Conservation (phyloP, 2,888 invertebrate genomes). For the Eupelmus urozonus region DNA sequence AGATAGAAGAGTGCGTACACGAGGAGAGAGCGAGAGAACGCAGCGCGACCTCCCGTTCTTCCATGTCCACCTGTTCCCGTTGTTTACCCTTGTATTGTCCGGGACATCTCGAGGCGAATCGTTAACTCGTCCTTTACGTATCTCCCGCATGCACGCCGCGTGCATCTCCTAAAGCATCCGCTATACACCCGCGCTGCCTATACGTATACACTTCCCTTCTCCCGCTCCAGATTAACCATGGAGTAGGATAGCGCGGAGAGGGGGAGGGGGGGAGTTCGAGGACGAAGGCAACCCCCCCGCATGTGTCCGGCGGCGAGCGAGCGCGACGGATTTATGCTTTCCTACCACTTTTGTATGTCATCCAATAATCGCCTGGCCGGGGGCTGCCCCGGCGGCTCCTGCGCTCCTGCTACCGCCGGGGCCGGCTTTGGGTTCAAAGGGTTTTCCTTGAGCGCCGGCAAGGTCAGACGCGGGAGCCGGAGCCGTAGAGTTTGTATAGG, state of each 20-base stretch:
- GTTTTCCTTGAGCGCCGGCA: constrained; percentile 60
- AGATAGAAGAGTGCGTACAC: constrained; percentile 3
- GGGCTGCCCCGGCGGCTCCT: constrained; percentile 62
- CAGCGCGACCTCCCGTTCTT: constrained; percentile 66
- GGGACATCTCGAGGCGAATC: constrained; percentile 57
- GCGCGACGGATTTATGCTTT: constrained; percentile 70
- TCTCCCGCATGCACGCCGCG: background rate
- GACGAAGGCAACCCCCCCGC: background rate
- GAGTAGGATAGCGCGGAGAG: background rate
- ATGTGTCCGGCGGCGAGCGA: background rate
- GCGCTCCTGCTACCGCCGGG: constrained; percentile 69
- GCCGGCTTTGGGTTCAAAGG: constrained; percentile 69
- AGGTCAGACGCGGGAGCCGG: constrained; percentile 40
- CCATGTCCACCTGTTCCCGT: constrained; percentile 72
- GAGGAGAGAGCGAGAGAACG: constrained; percentile 57
- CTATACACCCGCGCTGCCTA: background rate
- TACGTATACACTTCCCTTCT: background rate
- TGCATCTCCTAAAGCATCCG: background rate
- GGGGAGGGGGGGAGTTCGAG: background rate
- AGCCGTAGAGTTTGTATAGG: background rate
- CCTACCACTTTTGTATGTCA: constrained; percentile 77
- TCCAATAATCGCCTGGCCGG: constrained; percentile 71
- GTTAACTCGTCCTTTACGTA: constrained; percentile 14
- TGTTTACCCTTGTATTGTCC: constrained; percentile 77
- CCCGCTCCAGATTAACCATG: too few species aligned